Evolutionary conservation across 2,113 vertebrate genomes (phyloP), one percentile per base, ranked within the genome.

Genomic region (Hippocampus guttulatus): DNA sequence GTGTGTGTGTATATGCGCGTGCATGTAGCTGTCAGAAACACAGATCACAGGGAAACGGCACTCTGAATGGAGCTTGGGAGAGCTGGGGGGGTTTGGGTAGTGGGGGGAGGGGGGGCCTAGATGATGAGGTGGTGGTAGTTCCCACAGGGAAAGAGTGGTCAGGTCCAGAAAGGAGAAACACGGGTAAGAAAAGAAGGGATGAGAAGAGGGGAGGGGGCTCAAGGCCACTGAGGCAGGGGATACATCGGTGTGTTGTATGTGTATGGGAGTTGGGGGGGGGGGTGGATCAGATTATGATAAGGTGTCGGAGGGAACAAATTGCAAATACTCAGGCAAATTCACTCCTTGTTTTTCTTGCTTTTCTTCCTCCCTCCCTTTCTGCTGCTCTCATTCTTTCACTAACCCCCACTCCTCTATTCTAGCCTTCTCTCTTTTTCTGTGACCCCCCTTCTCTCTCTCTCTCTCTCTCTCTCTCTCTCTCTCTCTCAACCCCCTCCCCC

Each of bases 111-210:
- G 67, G 62, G 33, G 76, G 67, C 43, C 21, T 78, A 81, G 69
- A 47, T 20, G 66, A 49, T 21, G 70, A 52, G 76, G 68, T 66
- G 75, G 73, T 76, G 78, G 76, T 81, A 74, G 93, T 92, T 93
- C 92, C 92, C 94, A 92, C 90, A 92, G 91, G 91, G 81, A 90
- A 89, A 88, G 91, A 92, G 93, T 94, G 93, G 92, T 45, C 60
- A 85, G 83, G 90, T 90, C 83, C 80, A 83, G 66, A 91, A 92
- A 93, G 92, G 90, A 87, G 74, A 82, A 87, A 81, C 77, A 70
- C 76, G 76, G 76, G 63, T 45, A 87, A 84, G 77, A 79, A 83
- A 85, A 82, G 83, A 77, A 87, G 75, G 58, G 79, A 85, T 82
- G 73, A 74, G 80, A 79, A 16, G 6, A 20, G 72, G 79, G 63